Conservation (phyloP, 2,113 vertebrate species). For the Dasyprocta punctata region DNA sequence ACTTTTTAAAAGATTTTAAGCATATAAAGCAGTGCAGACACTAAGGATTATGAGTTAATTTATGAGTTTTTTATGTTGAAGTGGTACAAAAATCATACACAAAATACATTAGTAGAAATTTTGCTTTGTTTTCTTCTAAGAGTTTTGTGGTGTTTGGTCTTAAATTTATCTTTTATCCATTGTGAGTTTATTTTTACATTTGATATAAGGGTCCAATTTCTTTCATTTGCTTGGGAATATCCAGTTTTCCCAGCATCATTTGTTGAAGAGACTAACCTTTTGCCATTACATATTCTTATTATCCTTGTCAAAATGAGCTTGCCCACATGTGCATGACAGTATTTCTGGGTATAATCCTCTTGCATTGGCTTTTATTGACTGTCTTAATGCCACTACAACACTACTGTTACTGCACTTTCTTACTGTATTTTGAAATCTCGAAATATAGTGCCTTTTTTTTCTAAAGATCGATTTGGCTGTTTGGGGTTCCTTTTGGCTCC, state of each 20-base stretch:
- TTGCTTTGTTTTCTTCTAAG: neutral
- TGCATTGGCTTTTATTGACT: neutral
- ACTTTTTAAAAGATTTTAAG: neutral
- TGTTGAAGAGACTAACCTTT: neutral
- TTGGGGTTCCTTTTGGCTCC: neutral
- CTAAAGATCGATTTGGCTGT: neutral
- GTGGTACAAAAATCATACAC: neutral
- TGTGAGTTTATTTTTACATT: neutral
- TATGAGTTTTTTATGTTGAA: neutral
- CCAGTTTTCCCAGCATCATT: neutral
- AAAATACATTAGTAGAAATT: neutral
- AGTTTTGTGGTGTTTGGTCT: neutral
- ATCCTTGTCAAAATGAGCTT: neutral
- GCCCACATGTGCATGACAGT: neutral
- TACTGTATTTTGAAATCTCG: neutral
- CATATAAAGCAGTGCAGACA: neutral
- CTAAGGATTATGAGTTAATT: neutral
- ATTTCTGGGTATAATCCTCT: neutral
- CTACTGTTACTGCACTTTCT: neutral
- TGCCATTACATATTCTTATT: neutral
- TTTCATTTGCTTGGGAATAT: neutral
- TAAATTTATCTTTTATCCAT: neutral
- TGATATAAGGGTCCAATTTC: neutral
- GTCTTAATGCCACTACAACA: neutral
- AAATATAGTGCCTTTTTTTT: neutral